These are phyloP conservation scores for Drosophila peninsularis DNA, from an alignment of 2,888 invertebrate species.

Conservation along the genomic window DNA sequence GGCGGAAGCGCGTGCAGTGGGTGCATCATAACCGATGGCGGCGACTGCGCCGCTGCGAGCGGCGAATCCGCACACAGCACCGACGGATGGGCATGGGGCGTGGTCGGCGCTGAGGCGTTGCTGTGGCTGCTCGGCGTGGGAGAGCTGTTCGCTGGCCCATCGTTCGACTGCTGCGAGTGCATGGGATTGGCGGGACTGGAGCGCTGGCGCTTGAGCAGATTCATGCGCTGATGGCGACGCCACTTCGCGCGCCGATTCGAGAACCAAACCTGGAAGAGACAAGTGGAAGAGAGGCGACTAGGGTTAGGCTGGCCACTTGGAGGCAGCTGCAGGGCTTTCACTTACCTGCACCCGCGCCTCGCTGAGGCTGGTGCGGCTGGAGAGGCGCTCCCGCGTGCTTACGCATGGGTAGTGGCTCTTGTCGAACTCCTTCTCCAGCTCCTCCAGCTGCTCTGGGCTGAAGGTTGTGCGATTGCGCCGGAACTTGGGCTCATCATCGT, in stretches of 20 bases:
- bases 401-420: conserved; percentile 98
- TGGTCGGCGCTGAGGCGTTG: conserved; percentile 77
- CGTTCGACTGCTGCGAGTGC: conserved; percentile 76
- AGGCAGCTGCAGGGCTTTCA: neutral
- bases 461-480: conserved; percentile 97
- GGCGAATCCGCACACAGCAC: conserved; percentile 60
- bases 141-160: conserved; percentile 72
- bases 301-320: conserved; percentile 16
- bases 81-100: conserved; percentile 56
- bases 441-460: conserved; percentile 96
- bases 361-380: conserved; percentile 95
- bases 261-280: conserved; percentile 94
- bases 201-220: conserved; percentile 91
- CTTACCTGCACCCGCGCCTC: conserved; percentile 98
- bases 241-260: conserved; percentile 99
- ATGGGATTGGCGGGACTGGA: conserved; percentile 81
- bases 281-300: neutral
- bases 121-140: conserved; percentile 82
- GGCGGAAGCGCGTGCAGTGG: conserved; percentile 65
- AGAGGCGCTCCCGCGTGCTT: conserved; percentile 94
- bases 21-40: conserved; percentile 60
- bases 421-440: conserved; percentile 97
- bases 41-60: conserved; percentile 52
- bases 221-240: conserved; percentile 98
- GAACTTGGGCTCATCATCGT: conserved; percentile 95